phyloP scores from a whole-genome alignment of 2,888 invertebrate genomes.

The Heterodera filipjevi region DNA sequence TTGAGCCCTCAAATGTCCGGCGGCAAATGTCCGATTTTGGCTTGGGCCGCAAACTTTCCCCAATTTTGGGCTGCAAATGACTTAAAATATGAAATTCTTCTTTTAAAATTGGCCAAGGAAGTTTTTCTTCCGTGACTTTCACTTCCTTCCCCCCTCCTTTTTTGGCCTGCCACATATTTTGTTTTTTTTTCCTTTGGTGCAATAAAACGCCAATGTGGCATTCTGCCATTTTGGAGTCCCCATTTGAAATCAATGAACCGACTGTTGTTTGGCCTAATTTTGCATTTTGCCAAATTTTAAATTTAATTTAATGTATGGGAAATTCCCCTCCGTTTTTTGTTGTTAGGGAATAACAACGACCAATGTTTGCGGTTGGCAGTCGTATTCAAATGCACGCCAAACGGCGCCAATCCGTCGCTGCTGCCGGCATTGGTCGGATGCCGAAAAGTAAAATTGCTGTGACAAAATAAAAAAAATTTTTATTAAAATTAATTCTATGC shows the following conservation, averaged over 20 bases:
- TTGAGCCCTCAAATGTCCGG: too few species aligned
- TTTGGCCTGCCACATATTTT: background rate
- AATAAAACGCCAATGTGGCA: background rate
- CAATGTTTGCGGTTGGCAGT: constrained; percentile 8
- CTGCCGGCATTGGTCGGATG: background rate
- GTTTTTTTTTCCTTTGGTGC: background rate
- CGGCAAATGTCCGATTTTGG: too few species aligned
- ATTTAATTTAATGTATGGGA: background rate
- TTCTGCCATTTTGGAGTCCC: background rate
- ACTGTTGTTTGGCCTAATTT: background rate
- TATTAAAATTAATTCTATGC: too few species aligned
- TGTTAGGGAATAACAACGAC: background rate
- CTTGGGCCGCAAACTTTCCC: too few species aligned
- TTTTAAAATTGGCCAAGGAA: background rate
- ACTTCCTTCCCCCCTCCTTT: background rate
- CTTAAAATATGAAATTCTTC: background rate
- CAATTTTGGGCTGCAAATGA: too few species aligned
- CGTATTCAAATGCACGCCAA: constrained; percentile 6
- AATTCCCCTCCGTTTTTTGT: background rate
- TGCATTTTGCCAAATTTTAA: background rate
- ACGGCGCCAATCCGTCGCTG: constrained; percentile 15
- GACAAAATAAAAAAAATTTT: background rate
- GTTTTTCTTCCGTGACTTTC: background rate
- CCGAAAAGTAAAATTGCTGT: background rate
- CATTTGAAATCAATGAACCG: background rate